Evolutionary conservation across 2,888 invertebrate species (phyloP), one percentile per base, ranked within the genome.

Genomic region (Bimastos eiseni): DNA sequence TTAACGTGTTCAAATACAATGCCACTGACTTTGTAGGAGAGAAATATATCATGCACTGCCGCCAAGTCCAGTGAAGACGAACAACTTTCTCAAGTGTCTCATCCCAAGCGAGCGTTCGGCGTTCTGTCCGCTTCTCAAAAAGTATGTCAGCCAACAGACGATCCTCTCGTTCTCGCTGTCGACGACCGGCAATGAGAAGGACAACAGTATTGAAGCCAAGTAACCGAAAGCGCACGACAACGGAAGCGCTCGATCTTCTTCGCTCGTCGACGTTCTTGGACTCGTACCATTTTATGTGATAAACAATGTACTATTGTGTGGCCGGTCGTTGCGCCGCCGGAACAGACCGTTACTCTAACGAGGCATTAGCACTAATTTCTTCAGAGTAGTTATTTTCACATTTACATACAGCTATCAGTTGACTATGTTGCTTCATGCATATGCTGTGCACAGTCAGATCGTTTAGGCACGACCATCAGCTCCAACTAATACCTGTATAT

Each of bases 101-200:
- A 90, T 90, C 36, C 90, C 90, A 6, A 90, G 90, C 41, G 90
- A 90, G 41, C 83, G 90, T 33, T 90, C 90, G 30, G 90, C 90
- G 34, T 90, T 90, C 41, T 90, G 84, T 44, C 90, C 90, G 37
- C 90, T 90, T 8, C 84, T 90, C 24, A 90, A 90, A 84, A 90
- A 84, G 83, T 90, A 90, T 86, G 44, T 90, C 38, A 37, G 44
- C 17, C 90, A 90, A 37, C 90, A 90, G 84, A 84, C 90, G n/a
- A 83, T 84, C 41, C 38, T 90, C 83, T 36, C 90, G 34, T 90
- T 90, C 84, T 84, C 90, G 37, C n/a, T 90, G 36, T 90, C 90
- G 4, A 33, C 84, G 11, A 36, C 86, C 17, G 86, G 70, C 70
- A 70, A 86, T 24, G 86, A 86, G 36, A 86, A 36, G 36, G 86